These are phyloP conservation scores for Mustela nigripes DNA, from an alignment of 2,113 vertebrate species.

Conservation along the genomic window DNA sequence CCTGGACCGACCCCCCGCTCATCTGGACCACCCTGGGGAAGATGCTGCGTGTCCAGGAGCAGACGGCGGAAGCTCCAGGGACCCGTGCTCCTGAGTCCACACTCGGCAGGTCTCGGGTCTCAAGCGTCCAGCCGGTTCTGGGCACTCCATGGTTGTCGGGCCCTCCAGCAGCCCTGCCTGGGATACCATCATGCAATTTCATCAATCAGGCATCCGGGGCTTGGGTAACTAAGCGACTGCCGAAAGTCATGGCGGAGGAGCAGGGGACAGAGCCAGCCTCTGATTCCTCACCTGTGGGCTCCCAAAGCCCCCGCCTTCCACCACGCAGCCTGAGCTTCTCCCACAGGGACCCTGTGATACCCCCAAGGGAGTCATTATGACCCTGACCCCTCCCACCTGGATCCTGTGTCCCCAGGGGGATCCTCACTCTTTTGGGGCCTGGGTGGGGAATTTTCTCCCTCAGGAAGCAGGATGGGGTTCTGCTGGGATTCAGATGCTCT, in stretches of 20 bases:
- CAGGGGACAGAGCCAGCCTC: neutral
- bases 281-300: neutral
- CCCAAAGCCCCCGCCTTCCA: neutral
- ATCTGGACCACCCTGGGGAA: neutral
- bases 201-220: rapidly evolving
- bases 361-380: neutral
- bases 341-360: neutral
- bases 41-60: rapidly evolving
- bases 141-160: too few relatives aligned
- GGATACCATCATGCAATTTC: too few relatives aligned
- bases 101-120: neutral
- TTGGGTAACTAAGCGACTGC: neutral
- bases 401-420: neutral
- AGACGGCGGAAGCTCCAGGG: neutral
- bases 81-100: neutral
- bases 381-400: neutral
- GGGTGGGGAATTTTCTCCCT: neutral
- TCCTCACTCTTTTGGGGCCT: neutral
- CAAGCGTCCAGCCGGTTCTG: rapidly evolving
- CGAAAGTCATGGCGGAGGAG: neutral
- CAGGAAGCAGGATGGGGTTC: neutral
- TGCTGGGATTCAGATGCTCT: too few relatives aligned
- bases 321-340: neutral
- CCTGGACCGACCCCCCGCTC: rapidly evolving
- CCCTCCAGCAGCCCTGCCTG: rapidly evolving